phyloP scores from a whole-genome alignment of 2,113 vertebrate species.

The Indri indri region DNA sequence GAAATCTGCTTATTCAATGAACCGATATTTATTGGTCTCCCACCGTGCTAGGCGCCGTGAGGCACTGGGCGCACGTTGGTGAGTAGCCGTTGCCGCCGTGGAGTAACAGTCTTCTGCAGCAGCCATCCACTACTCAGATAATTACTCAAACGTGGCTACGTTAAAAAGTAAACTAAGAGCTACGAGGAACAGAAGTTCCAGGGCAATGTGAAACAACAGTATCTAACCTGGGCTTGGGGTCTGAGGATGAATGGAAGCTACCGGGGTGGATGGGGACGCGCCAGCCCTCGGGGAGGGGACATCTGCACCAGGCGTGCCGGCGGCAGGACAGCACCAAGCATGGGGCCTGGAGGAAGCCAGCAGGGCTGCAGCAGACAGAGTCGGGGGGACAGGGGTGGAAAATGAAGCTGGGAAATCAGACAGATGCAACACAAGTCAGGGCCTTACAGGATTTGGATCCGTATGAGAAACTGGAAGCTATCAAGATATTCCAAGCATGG shows the following conservation, averaged over 20 bases:
- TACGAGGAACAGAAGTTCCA: not conserved
- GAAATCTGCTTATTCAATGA: not conserved
- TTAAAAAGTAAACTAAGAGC: not conserved
- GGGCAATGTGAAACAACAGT: not conserved
- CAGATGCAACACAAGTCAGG: too few species aligned
- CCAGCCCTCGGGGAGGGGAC: accelerated
- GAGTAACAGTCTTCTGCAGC: not conserved
- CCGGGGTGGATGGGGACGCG: too few species aligned
- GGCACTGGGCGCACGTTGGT: not conserved
- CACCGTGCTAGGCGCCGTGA: not conserved
- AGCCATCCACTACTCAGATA: accelerated
- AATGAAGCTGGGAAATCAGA: not conserved
- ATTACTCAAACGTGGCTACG: too few species aligned
- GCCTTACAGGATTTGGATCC: accelerated
- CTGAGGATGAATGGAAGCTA: not conserved
- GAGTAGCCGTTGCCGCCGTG: too few species aligned
- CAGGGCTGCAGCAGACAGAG: not conserved
- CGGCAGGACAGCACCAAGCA: too few species aligned
- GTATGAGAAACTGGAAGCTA: not conserved
- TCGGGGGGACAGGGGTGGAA: not conserved
- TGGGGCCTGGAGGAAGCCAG: not conserved
- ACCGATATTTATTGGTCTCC: not conserved
- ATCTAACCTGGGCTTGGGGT: not conserved
- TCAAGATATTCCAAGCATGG: too few species aligned
- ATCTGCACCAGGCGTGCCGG: too few species aligned